These are phyloP conservation scores for Cataglyphis hispanica DNA, from an alignment of 1,140 invertebrate species.

Conservation along the genomic window DNA sequence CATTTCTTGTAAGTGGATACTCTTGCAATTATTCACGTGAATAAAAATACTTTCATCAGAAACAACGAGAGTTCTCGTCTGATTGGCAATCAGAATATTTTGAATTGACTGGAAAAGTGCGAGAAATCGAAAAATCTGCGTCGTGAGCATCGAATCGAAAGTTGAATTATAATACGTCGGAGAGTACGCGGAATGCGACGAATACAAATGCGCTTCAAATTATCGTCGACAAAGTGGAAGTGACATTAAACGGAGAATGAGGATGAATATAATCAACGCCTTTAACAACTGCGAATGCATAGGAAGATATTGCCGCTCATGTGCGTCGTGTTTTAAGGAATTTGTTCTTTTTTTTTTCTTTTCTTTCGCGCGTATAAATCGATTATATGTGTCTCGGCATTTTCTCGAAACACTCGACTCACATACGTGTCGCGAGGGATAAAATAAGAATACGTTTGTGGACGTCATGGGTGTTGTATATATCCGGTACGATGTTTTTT, in stretches of 20 bases:
- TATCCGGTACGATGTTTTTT: background rate
- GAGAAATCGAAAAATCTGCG: slow-evolving; percentile 27
- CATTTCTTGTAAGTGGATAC: background rate
- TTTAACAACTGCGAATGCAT: slow-evolving; percentile 24
- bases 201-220: slow-evolving; percentile 31
- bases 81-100: slow-evolving; percentile 48
- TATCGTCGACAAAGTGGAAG: slow-evolving; percentile 55
- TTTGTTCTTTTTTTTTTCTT: background rate
- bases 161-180: slow-evolving; percentile 8
- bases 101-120: background rate
- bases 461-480: slow-evolving; percentile 31
- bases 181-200: background rate
- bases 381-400: background rate
- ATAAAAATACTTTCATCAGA: slow-evolving; percentile 50
- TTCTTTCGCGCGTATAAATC: background rate
- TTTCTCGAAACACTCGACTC: background rate
- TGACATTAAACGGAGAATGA: slow-evolving; percentile 52
- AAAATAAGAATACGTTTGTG: slow-evolving; percentile 60
- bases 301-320: background rate
- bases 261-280: slow-evolving; percentile 52
- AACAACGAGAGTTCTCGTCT: slow-evolving; percentile 55
- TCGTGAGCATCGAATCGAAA: slow-evolving; percentile 37
- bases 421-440: background rate
- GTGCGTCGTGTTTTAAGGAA: background rate
- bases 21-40: slow-evolving; percentile 28